Percentiles rank a stretch among this genome's conserved stretches.
These are phyloP conservation scores for Gymnocephalus cernua DNA, from an alignment of 2,113 vertebrate genomes.

Conservation along the genomic window DNA sequence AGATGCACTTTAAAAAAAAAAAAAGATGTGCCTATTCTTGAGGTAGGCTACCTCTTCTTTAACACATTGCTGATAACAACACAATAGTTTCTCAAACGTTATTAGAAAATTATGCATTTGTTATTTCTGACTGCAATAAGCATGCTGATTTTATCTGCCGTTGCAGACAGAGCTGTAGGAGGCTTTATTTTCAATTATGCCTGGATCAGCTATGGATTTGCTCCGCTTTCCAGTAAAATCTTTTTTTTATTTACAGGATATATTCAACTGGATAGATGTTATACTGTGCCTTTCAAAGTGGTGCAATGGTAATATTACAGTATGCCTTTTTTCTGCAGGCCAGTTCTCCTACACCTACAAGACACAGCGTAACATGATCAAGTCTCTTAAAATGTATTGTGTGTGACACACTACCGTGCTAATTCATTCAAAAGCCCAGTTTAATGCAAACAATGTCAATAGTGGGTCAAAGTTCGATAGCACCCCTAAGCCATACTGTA, in stretches of 20 bases:
- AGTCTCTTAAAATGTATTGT: not conserved
- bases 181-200: not conserved
- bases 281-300: not conserved
- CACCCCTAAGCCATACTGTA: not conserved
- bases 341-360: not conserved
- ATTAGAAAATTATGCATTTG: not conserved
- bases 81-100: not conserved
- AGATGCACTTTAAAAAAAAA: not conserved
- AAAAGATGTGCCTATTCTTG: not conserved
- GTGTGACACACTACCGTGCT: too few relatives aligned
- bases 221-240: not conserved
- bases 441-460: constrained; percentile 7
- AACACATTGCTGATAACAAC: not conserved
- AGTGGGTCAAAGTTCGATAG: not conserved
- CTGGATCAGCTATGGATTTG: constrained; percentile 9
- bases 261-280: not conserved
- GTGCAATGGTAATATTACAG: not conserved
- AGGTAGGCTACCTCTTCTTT: not conserved
- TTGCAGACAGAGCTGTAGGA: not conserved
- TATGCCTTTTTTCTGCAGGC: not conserved
- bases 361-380: not conserved
- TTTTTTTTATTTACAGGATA: constrained; percentile 5
- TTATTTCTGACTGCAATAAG: not conserved
- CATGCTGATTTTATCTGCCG: not conserved
- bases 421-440: not conserved